A percentile compares a stretch with the other conserved stretches of the same genome.
Evolutionary conservation across 2,113 vertebrate species (phyloP).

Genomic region (Menura novaehollandiae): DNA sequence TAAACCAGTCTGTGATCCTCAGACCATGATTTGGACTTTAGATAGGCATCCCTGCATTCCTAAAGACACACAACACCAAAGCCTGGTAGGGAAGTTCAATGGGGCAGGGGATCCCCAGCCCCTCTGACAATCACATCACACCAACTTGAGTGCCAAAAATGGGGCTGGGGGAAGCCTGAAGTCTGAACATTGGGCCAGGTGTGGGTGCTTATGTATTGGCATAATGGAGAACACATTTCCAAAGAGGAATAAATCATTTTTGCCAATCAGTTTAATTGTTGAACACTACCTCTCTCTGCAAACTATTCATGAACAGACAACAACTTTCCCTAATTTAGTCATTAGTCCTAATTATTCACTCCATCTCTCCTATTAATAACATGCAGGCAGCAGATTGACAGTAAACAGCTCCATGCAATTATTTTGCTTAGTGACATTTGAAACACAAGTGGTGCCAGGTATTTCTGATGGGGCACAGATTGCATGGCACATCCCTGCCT

Average conservation of each 20-base stretch:
- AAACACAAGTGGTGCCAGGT: slow-evolving; percentile 9
- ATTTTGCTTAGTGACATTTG: slow-evolving; percentile 3
- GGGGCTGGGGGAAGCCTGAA: background rate
- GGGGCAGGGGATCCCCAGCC: background rate
- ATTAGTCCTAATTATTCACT: slow-evolving; percentile 55
- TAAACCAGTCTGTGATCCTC: background rate
- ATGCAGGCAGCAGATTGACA: background rate
- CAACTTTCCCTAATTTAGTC: slow-evolving; percentile 41
- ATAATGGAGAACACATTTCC: background rate
- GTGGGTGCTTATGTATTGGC: background rate
- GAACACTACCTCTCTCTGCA: background rate
- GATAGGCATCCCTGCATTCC: background rate
- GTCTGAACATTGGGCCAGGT: background rate
- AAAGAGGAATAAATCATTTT: background rate
- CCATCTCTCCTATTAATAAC: slow-evolving; percentile 50
- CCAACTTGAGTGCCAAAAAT: background rate
- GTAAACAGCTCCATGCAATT: slow-evolving; percentile 34
- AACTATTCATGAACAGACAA: slow-evolving; percentile 24
- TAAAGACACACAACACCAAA: background rate
- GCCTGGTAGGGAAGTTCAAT: background rate
- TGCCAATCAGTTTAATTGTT: slow-evolving; percentile 3
- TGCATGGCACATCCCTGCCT: background rate
- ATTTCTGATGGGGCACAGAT: slow-evolving; percentile 22
- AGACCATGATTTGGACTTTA: background rate
- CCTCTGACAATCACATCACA: background rate